These are phyloP conservation scores for Plecturocebus donacophilus DNA, from an alignment of 2,113 vertebrate genomes.

Conservation along the genomic window DNA sequence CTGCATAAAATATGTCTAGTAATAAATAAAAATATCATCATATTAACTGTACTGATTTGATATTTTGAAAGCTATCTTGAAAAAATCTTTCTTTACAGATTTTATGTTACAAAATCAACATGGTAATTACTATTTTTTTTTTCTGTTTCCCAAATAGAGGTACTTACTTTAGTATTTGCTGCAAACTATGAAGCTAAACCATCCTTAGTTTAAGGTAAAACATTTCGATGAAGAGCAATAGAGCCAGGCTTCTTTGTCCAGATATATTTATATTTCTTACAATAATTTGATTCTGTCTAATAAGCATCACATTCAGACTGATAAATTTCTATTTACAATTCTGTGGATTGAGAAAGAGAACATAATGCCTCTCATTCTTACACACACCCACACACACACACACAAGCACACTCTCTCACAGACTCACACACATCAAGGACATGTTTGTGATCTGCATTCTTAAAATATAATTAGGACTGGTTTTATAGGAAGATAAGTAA, in stretches of 20 bases:
- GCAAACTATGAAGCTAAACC: background rate
- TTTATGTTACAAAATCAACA: background rate
- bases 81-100: background rate
- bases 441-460: background rate
- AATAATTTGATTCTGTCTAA: background rate
- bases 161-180: background rate
- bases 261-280: background rate
- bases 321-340: background rate
- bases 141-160: background rate
- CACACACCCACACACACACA: too few relatives aligned
- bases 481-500: conserved; percentile 20
- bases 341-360: background rate
- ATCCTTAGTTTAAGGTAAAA: background rate
- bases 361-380: background rate
- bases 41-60: background rate
- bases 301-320: background rate
- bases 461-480: background rate
- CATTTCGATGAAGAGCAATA: background rate
- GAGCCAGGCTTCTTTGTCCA: background rate
- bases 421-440: accelerated
- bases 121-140: background rate
- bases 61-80: conserved; percentile 5
- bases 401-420: too few relatives aligned
- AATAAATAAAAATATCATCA: background rate
- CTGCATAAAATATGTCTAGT: background rate